phyloP scores from a whole-genome alignment of 2,797 vertebrate species.

The Siniperca scherzeri region DNA sequence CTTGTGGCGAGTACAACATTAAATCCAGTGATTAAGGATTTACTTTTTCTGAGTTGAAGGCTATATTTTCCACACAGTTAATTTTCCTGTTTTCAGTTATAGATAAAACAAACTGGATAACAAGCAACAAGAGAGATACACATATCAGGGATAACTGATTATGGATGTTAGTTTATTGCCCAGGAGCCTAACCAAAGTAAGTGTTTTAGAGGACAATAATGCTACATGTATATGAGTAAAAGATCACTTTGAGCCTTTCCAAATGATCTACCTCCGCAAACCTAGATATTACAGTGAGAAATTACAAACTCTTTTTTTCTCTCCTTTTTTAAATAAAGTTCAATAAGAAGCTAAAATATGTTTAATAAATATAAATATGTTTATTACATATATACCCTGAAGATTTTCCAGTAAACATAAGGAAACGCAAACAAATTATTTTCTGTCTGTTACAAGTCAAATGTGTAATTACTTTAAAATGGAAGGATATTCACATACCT shows the following conservation, averaged over 20 bases:
- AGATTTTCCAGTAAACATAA: background rate
- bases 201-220: slow-evolving; percentile 40
- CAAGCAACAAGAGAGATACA: slow-evolving; percentile 10
- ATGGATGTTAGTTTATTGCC: slow-evolving; percentile 13
- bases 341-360: slow-evolving; percentile 44
- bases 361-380: too few relatives aligned
- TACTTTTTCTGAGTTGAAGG: background rate
- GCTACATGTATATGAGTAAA: slow-evolving; percentile 20
- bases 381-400: background rate
- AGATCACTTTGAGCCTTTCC: slow-evolving; percentile 41
- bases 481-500: too few relatives aligned
- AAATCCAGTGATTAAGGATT: slow-evolving; percentile 4
- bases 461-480: background rate
- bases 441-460: background rate
- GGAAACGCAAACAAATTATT: too few relatives aligned
- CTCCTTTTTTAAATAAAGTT: slow-evolving; percentile 64
- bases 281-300: slow-evolving; percentile 44
- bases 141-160: slow-evolving; percentile 19
- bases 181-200: slow-evolving; percentile 6
- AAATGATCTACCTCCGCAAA: slow-evolving; percentile 29
- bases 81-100: slow-evolving; percentile 6
- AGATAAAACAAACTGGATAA: slow-evolving; percentile 13
- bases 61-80: background rate
- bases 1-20: background rate
- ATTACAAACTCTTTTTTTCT: slow-evolving; percentile 38